Conservation (phyloP, 2,888 invertebrate species). For the Dynastes hyllus region DNA sequence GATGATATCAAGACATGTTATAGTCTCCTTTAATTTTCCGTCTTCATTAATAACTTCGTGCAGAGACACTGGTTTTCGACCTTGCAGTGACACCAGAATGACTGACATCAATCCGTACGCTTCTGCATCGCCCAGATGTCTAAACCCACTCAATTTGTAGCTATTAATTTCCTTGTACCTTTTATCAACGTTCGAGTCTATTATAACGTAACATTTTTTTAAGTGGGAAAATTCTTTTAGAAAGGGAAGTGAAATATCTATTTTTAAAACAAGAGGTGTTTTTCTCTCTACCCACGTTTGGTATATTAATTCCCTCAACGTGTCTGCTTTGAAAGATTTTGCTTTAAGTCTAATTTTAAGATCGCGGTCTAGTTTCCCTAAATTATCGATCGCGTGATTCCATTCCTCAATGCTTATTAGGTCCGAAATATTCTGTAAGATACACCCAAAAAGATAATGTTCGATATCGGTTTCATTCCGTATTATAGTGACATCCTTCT, state of each 20-base stretch:
- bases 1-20: not conserved
- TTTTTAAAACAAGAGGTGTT: not conserved
- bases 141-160: not conserved
- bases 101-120: not conserved
- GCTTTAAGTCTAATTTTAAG: not conserved
- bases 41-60: not conserved
- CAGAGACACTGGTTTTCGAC: not conserved
- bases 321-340: not conserved
- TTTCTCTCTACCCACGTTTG: not conserved
- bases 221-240: not conserved
- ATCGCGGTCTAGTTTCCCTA: not conserved
- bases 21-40: not conserved
- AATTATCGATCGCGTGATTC: not conserved
- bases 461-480: not conserved
- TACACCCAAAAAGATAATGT: not conserved
- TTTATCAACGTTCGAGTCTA: not conserved
- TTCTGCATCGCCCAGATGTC: not conserved
- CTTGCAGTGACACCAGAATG: not conserved
- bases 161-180: not conserved
- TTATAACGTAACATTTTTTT: not conserved
- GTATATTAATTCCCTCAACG: not conserved
- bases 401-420: not conserved
- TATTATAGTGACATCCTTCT: not conserved
- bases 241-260: not conserved
- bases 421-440: not conserved